Conservation (phyloP, 1,140 invertebrate species). For the Drosophila tristis region DNA sequence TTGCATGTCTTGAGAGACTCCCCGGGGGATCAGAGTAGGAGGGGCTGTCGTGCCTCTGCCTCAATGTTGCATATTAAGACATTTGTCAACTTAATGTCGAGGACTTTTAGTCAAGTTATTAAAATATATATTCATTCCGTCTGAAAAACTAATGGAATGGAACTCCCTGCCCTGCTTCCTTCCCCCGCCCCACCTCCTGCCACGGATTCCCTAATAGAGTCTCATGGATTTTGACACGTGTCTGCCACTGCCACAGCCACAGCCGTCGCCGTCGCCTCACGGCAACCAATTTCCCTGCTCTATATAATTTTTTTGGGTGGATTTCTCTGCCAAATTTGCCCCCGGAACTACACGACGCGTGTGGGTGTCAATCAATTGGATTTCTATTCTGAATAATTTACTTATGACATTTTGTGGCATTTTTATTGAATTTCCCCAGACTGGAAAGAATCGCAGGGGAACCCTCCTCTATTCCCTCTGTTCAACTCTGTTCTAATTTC, state of each 20-base stretch:
- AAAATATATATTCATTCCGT: constrained; percentile 31
- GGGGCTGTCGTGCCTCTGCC: constrained; percentile 28
- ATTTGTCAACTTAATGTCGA: constrained; percentile 70
- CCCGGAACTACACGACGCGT: constrained; percentile 67
- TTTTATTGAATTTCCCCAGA: constrained; percentile 63
- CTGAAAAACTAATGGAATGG: constrained; percentile 32
- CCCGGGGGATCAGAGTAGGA: constrained; percentile 26
- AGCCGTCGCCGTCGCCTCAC: constrained; percentile 1
- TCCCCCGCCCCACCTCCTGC: background rate
- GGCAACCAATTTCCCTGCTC: constrained; percentile 45
- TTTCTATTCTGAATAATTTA: constrained; percentile 79
- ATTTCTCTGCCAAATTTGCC: constrained; percentile 56
- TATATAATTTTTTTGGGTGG: constrained; percentile 49
- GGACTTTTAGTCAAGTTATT: constrained; percentile 74
- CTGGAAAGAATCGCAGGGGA: background rate
- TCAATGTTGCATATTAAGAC: constrained; percentile 70
- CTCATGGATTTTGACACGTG: constrained; percentile 59
- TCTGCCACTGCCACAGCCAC: constrained; percentile 5
- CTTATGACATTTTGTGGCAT: constrained; percentile 69
- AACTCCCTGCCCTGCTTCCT: constrained; percentile 3
- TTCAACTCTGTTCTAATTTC: constrained; percentile 1
- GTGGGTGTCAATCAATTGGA: constrained; percentile 70
- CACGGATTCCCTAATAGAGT: constrained; percentile 28
- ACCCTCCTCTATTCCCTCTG: no score
- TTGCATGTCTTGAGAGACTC: constrained; percentile 61